Conservation (phyloP, 2,113 vertebrate species). For the Pyrgilauda ruficollis region DNA sequence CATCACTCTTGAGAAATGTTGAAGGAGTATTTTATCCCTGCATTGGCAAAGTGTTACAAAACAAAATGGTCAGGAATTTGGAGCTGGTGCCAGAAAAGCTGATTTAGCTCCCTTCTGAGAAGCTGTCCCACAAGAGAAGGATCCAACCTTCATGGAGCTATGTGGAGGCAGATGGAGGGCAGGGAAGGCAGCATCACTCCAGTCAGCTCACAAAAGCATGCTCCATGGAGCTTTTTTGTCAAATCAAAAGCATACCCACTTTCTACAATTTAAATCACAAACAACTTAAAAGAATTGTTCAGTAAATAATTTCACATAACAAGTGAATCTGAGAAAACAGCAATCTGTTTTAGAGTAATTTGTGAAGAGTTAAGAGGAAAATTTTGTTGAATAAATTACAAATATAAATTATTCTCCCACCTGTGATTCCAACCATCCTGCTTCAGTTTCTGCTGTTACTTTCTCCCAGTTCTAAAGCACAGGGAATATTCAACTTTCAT, state of each 20-base stretch:
- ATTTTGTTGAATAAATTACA: constrained; percentile 64
- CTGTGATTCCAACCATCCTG: constrained; percentile 63
- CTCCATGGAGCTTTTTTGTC: background rate
- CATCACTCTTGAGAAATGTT: background rate
- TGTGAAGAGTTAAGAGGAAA: constrained; percentile 46
- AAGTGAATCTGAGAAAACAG: constrained; percentile 59
- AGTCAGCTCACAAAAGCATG: background rate
- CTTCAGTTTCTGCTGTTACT: constrained; percentile 57
- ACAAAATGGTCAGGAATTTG: background rate
- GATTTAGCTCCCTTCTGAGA: background rate
- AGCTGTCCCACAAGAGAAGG: background rate
- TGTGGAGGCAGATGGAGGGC: background rate
- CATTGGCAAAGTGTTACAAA: background rate
- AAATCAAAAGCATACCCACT: constrained; percentile 6
- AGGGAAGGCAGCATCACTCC: background rate
- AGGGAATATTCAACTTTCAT: constrained; percentile 63
- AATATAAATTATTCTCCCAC: constrained; percentile 58
- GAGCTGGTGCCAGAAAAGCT: background rate
- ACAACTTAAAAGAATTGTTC: constrained; percentile 63
- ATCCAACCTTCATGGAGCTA: background rate
- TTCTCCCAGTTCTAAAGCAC: constrained; percentile 39
- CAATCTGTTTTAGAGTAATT: constrained; percentile 59
- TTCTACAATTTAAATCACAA: constrained; percentile 52
- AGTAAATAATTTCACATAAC: constrained; percentile 66
- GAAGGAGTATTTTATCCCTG: background rate